Percentiles rank a stretch among this genome's conserved stretches.
These are phyloP conservation scores for Gobionotothen gibberifrons DNA, from an alignment of 2,797 vertebrate species.

Conservation along the genomic window DNA sequence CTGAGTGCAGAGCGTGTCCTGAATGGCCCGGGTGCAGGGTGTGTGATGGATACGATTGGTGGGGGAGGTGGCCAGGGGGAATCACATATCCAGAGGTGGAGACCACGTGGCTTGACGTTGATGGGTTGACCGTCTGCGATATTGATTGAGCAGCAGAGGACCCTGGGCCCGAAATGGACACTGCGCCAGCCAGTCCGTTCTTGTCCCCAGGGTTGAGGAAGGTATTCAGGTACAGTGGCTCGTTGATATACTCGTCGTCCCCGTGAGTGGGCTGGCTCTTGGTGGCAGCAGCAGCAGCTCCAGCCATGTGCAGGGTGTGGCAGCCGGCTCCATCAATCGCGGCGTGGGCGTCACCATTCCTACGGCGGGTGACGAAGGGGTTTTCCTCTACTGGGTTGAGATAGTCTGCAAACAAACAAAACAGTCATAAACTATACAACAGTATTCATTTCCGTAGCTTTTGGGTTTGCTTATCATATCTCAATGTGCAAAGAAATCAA, in stretches of 20 bases:
- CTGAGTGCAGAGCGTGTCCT: constrained; percentile 81
- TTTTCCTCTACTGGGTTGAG: constrained; percentile 97
- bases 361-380: constrained; percentile 93
- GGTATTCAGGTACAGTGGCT: constrained; percentile 97
- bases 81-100: constrained; percentile 75
- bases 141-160: constrained; percentile 77
- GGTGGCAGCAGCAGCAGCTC: constrained; percentile 69
- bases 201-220: constrained; percentile 90
- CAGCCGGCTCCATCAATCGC: constrained; percentile 91
- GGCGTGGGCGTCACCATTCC: constrained; percentile 93
- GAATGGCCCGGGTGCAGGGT: constrained; percentile 82
- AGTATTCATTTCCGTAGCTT: neutral
- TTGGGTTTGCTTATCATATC: neutral
- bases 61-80: constrained; percentile 76
- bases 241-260: constrained; percentile 94
- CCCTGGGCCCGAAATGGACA: constrained; percentile 73
- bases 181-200: constrained; percentile 83
- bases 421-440: neutral
- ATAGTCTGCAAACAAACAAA: constrained; percentile 84
- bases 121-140: constrained; percentile 75
- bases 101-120: constrained; percentile 73
- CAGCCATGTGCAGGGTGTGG: constrained; percentile 84
- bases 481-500: neutral
- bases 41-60: constrained; percentile 82
- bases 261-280: constrained; percentile 84